phyloP scores from a whole-genome alignment of 2,797 vertebrate genomes.

The Rhabdomys pumilio region DNA sequence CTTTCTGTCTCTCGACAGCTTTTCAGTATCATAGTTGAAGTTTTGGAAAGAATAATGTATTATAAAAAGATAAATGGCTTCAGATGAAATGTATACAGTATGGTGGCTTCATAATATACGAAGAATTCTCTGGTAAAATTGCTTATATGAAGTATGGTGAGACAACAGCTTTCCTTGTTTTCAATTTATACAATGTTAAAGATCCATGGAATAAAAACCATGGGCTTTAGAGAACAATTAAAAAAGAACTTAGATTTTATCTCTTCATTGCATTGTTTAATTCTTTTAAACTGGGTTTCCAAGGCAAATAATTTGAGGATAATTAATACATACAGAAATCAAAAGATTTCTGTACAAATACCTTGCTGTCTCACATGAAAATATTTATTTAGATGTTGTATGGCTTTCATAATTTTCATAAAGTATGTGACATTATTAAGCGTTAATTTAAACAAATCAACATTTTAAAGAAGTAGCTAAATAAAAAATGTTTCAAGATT shows the following conservation, averaged over 20 bases:
- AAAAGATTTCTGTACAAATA: neutral
- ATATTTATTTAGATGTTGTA: conserved; percentile 54
- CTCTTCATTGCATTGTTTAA: conserved; percentile 30
- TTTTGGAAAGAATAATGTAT: conserved; percentile 41
- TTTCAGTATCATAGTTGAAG: neutral
- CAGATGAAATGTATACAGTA: neutral
- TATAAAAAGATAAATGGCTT: neutral
- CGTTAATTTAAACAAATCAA: conserved; percentile 64
- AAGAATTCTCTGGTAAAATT: conserved; percentile 48
- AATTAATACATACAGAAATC: neutral
- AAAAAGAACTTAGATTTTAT: conserved; percentile 7
- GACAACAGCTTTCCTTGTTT: conserved; percentile 49
- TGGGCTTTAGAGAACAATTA: conserved; percentile 35
- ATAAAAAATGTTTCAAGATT: conserved; percentile 23
- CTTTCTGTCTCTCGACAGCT: neutral
- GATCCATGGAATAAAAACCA: neutral
- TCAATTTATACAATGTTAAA: conserved; percentile 4
- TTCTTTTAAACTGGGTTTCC: neutral
- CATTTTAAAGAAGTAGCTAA: conserved; percentile 41
- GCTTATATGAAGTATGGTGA: neutral
- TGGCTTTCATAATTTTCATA: conserved; percentile 35
- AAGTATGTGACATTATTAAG: conserved; percentile 38
- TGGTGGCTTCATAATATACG: conserved; percentile 44
- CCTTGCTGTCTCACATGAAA: conserved; percentile 46
- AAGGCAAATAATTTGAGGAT: conserved; percentile 40